These are phyloP conservation scores for Bothrops jararaca DNA, from an alignment of 2,113 vertebrate genomes.

Conservation along the genomic window DNA sequence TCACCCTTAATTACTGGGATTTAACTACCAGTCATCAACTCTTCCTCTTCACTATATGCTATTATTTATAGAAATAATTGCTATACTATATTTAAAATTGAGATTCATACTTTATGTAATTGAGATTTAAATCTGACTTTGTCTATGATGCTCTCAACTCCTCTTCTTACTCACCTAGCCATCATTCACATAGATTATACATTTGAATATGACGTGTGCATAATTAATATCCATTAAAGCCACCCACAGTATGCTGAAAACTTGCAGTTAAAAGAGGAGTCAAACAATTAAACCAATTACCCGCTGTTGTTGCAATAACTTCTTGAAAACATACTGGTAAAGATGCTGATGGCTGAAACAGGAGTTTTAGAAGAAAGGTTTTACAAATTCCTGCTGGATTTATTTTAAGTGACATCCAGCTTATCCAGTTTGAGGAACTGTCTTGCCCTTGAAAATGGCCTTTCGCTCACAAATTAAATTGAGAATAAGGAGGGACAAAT, in stretches of 20 bases:
- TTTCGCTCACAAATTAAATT: background rate
- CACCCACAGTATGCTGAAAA: conserved; percentile 70
- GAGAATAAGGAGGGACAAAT: background rate
- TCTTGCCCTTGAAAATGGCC: background rate
- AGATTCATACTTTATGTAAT: conserved; percentile 42
- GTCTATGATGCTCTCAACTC: conserved; percentile 67
- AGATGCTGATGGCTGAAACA: conserved; percentile 52
- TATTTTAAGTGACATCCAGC: background rate
- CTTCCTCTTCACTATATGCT: conserved; percentile 47
- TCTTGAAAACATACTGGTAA: conserved; percentile 56
- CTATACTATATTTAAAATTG: conserved; percentile 41
- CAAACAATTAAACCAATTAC: conserved; percentile 71
- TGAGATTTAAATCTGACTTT: conserved; percentile 52
- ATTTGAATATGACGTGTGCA: conserved; percentile 62
- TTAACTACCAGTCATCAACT: conserved; percentile 44
- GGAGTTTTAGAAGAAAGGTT: background rate
- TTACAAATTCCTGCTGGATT: background rate
- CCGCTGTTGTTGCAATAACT: conserved; percentile 58
- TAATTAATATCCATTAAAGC: conserved; percentile 77
- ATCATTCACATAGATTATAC: conserved; percentile 70
- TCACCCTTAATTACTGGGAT: conserved; percentile 49
- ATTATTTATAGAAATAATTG: conserved; percentile 65
- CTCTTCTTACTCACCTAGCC: conserved; percentile 66
- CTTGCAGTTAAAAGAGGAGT: conserved; percentile 70
- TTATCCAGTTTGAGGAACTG: background rate